Percentiles rank a stretch among this genome's conserved stretches.
Conservation (phyloP, 2,888 invertebrate species). For the Strigamia maritima region DNA sequence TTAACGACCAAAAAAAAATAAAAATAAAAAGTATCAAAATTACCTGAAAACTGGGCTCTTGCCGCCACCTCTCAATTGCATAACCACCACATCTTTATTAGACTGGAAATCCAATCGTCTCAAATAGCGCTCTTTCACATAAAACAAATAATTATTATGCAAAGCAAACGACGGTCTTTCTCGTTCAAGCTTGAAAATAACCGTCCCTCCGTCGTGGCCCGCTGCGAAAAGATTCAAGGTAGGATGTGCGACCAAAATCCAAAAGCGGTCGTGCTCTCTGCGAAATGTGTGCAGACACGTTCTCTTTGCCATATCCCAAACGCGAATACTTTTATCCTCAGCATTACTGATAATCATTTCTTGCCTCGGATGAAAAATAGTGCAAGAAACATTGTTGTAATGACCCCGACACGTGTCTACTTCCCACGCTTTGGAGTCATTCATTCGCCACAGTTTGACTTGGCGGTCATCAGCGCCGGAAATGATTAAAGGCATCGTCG, state of each 20-base stretch:
- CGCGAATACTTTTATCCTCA: conserved; percentile 94
- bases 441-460: conserved; percentile 98
- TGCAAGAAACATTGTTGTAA: conserved; percentile 98
- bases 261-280: conserved; percentile 94
- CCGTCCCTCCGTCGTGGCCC: conserved; percentile 97
- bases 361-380: conserved; percentile 92
- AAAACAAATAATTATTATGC: conserved; percentile 87
- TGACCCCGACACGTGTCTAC: conserved; percentile 99
- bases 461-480: conserved; percentile 99
- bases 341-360: conserved; percentile 95
- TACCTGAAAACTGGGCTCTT: conserved; percentile 68
- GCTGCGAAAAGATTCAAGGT: conserved; percentile 95
- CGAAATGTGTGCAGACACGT: conserved; percentile 88
- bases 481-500: conserved; percentile 86
- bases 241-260: conserved; percentile 94
- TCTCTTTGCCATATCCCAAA: conserved; percentile 97
- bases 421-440: conserved; percentile 84
- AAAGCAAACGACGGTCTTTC: conserved; percentile 95
- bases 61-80: conserved; percentile 82
- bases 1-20: neutral
- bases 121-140: conserved; percentile 89
- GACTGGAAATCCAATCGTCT: conserved; percentile 89
- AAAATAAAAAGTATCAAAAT: neutral
- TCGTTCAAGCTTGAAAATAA: conserved; percentile 85
- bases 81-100: conserved; percentile 85